Evolutionary conservation across 2,888 invertebrate species (phyloP).

Genomic region (Philopedon plagiatum): DNA sequence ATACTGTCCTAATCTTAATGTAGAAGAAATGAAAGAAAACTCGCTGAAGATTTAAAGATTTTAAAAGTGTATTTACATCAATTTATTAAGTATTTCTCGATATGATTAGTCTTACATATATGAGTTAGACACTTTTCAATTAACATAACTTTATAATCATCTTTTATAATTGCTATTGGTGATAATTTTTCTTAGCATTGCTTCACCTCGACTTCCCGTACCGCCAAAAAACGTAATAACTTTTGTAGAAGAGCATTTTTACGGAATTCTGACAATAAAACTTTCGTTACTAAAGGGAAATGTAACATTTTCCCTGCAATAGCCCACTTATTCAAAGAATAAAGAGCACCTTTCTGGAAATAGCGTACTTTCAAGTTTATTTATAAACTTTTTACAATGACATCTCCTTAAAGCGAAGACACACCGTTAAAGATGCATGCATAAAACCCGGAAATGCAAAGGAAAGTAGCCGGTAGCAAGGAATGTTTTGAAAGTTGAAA

Average conservation of each 20-base stretch:
- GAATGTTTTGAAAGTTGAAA: neutral
- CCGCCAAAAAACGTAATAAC: neutral
- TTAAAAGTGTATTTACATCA: too few relatives aligned
- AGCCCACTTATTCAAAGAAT: conserved; percentile 2
- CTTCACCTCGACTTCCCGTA: too few relatives aligned
- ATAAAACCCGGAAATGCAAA: conserved; percentile 5
- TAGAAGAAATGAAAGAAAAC: too few relatives aligned
- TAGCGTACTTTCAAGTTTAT: conserved; percentile 4
- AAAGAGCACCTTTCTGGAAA: neutral
- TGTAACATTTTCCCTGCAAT: neutral
- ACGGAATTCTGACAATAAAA: neutral
- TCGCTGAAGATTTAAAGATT: too few relatives aligned
- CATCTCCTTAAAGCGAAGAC: conserved; percentile 2
- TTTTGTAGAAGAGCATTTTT: neutral
- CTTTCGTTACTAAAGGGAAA: neutral
- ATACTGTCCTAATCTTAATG: too few relatives aligned
- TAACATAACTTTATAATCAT: too few relatives aligned
- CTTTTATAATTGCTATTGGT: too few relatives aligned
- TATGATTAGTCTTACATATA: too few relatives aligned
- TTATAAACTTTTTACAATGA: neutral
- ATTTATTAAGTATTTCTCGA: too few relatives aligned
- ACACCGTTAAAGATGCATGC: neutral
- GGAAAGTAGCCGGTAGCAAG: neutral
- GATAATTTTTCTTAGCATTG: too few relatives aligned
- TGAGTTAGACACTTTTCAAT: too few relatives aligned